Base-by-base conservation (phyloP, 2,113 vertebrate species). In the Lichenostomus cassidix region DNA sequence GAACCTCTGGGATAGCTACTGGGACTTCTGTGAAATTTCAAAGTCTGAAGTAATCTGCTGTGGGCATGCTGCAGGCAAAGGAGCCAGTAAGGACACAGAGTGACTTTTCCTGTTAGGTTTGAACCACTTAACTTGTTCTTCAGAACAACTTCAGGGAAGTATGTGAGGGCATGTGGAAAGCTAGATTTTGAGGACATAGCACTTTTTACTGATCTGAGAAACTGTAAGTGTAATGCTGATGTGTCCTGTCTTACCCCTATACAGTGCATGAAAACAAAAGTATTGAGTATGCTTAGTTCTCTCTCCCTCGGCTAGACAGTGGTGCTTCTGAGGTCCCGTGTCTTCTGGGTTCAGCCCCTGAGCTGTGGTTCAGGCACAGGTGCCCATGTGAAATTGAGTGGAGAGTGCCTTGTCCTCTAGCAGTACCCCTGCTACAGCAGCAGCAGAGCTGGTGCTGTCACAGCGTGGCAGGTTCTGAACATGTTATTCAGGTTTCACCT, bases 81-180 rank as follows among this genome's bases (percentile, higher is more conserved):
- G 33, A 84, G 53, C 27, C 6, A 1, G 19, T 70, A 55, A 65
- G 37, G 75, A 60, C 37, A 15, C 37, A 58, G n/a, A 65, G 37
- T 2, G 23, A 47, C 17, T 55, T 83, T 39, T 33, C 29, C 25
- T 39, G 8, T 58, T 74, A 68, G 12, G 18, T 56, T 94, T 69
- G 49, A 85, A 47, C 15, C 29, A 33, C 28, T 73, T 67, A 75
- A 83, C 21, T 77, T 77, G 27, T 65, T 89, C 35, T 41, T 91
- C 8, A 1, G 58, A 74, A 44, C 27, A 64, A 6, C 22, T 86
- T 69, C 1, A 31, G 33, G 64, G 77, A 56, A 52, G 4, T 71
- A 41, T 1, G 13, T 1, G 13, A 47, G 11, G 56, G 6, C 1
- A 0, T 74, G 23, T 73, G 29, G 35, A 28, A 87, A 70, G 15